Conservation (phyloP, 2,113 vertebrate genomes). For the mouse (Mus musculus) region GRCm39 chr1:182440001-182440500, state of each 20-base stretch:
- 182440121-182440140: neutral
- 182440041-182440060: neutral
- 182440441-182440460: neutral
- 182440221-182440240: neutral
- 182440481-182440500: neutral
- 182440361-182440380: neutral
- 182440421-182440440: neutral
- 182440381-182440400: neutral
- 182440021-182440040: neutral
- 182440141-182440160: neutral
- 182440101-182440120: neutral
- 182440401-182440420: neutral
- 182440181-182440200: neutral
- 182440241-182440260: neutral
- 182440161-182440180: neutral
- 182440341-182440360: neutral
- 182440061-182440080: neutral
- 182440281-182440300: rapidly evolving
- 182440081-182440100: neutral
- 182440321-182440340: slow-evolving; percentile 11
- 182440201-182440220: neutral
- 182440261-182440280: neutral
- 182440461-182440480: neutral
- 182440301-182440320: neutral
- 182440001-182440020: neutral